Evolutionary conservation across 1,140 invertebrate genomes (phyloP), one percentile per base, ranked within the genome.

Genomic region (Berghia stephanieae): DNA sequence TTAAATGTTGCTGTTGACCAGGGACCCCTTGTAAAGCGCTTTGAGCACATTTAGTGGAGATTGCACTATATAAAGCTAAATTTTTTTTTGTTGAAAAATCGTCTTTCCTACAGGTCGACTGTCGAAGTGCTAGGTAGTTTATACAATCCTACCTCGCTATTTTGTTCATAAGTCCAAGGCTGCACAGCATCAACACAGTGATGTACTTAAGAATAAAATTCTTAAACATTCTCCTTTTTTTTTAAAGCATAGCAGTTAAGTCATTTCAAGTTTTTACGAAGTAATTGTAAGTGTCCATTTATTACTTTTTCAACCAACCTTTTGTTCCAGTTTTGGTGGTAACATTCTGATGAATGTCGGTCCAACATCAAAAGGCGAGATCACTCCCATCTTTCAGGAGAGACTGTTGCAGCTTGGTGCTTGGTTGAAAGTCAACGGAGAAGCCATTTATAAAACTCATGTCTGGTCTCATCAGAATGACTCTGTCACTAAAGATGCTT

Each of bases 301-400:
- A n/a, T n/a, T n/a, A n/a, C n/a, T n/a, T n/a, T n/a, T n/a, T n/a
- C n/a, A n/a, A n/a, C n/a, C n/a, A n/a, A n/a, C n/a, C n/a, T 68
- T 46, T 75, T 34, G 55, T 78, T 78, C 43, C 77, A 95, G 95
- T 79, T 96, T 94, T 86, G 95, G 95, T 88, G 96, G 95, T 36
- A 98, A 98, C 89, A 90, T 96, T 13, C 86, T 98, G 10, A 93
- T 98, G 82, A 98, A 98, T 87, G 92, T 98, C 78, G 96, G 96
- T 1, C 96, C 97, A 16, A 96, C 96, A 0, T 94, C 94, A 84
- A 94, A 96, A 82, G 97, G 97, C 2, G 93, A 92, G 3, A 97
- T 99, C 74, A 85, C 91, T 13, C 94, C 96, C 10, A 95, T 99
- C 83, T 98, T 95, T 88, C 93, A 98, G 91, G 96, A 98, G 85